Evolutionary conservation across 2,888 invertebrate species (phyloP), one percentile per base, ranked within the genome.

Genomic region (Macaria liturata): DNA sequence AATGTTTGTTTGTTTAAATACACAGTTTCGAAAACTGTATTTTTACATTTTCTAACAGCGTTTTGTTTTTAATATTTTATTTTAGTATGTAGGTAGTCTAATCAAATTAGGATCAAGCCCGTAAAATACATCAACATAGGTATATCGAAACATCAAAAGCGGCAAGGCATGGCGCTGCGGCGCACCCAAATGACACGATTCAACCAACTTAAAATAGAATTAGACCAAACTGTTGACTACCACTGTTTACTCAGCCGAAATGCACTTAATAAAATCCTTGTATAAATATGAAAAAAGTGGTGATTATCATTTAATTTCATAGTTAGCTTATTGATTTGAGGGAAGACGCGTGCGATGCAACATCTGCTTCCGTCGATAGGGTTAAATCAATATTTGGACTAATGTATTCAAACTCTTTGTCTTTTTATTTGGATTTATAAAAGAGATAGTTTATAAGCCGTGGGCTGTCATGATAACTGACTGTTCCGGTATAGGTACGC

Each of bases 271-370:
- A 85, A 80, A 84, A 79, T 80, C 80, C 83, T 81, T 84, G 81
- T 80, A 83, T 83, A 87, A 86, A 89, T 86, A 86, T 84, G 80
- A 84, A 86, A 85, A 90, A 88, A 84, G 81, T 78, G 64, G 80
- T 88, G 89, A 91, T 91, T 91, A 91, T 89, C 91, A 91, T 91
- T 91, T 91, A 91, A 91, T 91, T 91, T 91, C 90, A 90, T 91
- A 91, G 90, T 83, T 84, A 80, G 82, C 81, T 88, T 86, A 90
- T 87, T 88, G 89, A 86, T 83, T 86, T 80, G 72, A 78, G 72
- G 66, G 61, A 68, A 71, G 75, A 80, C 89, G 85, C 89, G 88
- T 88, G 90, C 88, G 76, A 85, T 86, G 90, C 86, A 58, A 72
- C 91, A 91, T 90, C 91, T 90, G 91, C 91, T 88, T 91, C 90